phyloP scores from a whole-genome alignment of 2,888 invertebrate species.

The Brachycybe producta region DNA sequence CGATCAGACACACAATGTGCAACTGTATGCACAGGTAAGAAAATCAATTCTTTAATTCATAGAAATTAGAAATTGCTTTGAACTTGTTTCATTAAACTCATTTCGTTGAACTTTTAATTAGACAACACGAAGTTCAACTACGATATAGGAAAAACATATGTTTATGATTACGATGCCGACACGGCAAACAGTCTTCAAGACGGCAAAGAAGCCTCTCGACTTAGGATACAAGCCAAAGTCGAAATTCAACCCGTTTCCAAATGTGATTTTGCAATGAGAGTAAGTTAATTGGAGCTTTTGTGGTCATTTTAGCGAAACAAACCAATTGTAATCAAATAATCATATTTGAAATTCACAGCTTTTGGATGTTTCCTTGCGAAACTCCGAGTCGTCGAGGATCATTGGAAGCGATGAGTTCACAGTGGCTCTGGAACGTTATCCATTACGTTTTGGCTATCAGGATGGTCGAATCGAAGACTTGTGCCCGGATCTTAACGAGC shows the following conservation, averaged over 20 bases:
- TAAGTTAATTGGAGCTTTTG: too few species aligned
- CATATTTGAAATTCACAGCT: conserved; percentile 16
- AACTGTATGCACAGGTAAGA: conserved; percentile 9
- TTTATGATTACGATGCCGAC: conserved; percentile 26
- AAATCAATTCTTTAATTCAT: neutral
- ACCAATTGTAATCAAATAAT: neutral
- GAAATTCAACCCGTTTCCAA: conserved; percentile 25
- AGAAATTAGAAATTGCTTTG: neutral
- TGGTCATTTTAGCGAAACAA: neutral
- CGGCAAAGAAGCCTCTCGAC: conserved; percentile 23
- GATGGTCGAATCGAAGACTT: conserved; percentile 73
- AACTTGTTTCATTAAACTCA: neutral
- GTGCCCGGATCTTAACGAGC: conserved; percentile 60
- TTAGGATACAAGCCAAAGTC: conserved; percentile 26
- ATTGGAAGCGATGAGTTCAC: conserved; percentile 23
- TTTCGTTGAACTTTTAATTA: conserved; percentile 1
- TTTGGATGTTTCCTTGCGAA: conserved; percentile 19
- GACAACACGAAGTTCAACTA: conserved; percentile 25
- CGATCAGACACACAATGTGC: conserved; percentile 2
- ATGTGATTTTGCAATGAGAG: conserved; percentile 26
- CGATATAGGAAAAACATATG: conserved; percentile 24
- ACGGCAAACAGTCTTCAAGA: conserved; percentile 25
- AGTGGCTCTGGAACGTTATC: conserved; percentile 20
- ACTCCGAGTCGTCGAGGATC: too few species aligned
- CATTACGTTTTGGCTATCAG: conserved; percentile 56